Base-by-base conservation (phyloP, 2,113 vertebrate species). In the Notarius lentiginosus region DNA sequence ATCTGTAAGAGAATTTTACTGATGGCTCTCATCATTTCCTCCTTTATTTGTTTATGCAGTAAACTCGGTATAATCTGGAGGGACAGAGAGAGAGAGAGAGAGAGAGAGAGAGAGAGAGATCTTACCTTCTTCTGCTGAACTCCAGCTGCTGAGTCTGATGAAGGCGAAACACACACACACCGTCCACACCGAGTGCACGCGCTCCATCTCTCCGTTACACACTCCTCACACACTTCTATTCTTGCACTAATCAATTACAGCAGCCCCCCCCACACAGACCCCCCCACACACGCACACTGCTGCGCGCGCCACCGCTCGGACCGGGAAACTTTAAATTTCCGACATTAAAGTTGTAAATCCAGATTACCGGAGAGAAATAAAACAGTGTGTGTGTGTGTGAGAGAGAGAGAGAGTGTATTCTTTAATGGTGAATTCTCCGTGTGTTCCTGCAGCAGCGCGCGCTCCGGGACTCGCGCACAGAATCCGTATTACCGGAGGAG, bases 121-220 rank as follows among this genome's bases (percentile, higher is more conserved):
- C 34, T 63, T 82, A 82, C 80, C 60, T 49, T 82, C 80, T 49
- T 63, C 80, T 65, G 80, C 80, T 47, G 30, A 82, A 82, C 18
- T 82, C 80, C 80, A 82, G 80, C 34, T 61, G 60, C 5, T 82
- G 20, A 82, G 4, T 20, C 15, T 58, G 77, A 79, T 65, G 80
- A 82, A 63, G 60, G 18, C 30, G 20, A 82, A 49, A 27, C 58
- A 82, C 80, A 82, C 34, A 82, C 34, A 82, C 80, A 82, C 79
- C 11, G 79, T 82, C 56, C 79, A 82, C 34, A 81, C 20, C 56
- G 79, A 81, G 55, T 60, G 79, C 55, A 63, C 80, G 30, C 34
- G 60, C 58, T 82, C 60, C 80, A 82, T 82, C 22, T 82, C 60
- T 47, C 79, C 30, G 34, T 1, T 63, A 47, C 79, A 41, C 79